Evolutionary conservation across 2,113 vertebrate species (phyloP).

Genomic region (Rhadina sibilatrix): DNA sequence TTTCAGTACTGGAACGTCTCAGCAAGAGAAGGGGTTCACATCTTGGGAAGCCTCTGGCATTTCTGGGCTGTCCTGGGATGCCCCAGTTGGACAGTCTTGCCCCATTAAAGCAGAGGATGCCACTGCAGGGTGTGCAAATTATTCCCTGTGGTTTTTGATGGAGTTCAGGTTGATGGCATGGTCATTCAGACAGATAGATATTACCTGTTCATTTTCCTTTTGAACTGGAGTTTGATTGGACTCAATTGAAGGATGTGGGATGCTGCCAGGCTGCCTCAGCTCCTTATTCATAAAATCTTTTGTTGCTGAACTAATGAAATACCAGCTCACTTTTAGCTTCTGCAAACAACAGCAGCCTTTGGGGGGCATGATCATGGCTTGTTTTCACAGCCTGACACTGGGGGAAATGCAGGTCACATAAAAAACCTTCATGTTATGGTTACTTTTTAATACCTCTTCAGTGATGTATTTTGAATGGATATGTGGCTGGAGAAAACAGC

Average conservation of each 20-base stretch:
- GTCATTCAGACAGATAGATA: background rate
- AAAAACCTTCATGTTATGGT: background rate
- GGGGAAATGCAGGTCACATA: background rate
- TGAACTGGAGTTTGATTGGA: background rate
- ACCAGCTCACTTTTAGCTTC: background rate
- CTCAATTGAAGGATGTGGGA: background rate
- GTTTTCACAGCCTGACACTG: background rate
- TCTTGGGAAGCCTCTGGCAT: background rate
- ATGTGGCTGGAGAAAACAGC: background rate
- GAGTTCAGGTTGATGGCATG: background rate
- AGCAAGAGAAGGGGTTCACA: background rate
- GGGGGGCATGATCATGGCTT: background rate
- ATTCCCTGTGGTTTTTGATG: background rate
- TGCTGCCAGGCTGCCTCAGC: background rate
- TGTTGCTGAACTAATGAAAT: background rate
- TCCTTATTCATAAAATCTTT: background rate
- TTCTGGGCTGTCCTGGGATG: background rate
- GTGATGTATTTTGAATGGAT: background rate
- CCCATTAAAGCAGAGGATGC: background rate
- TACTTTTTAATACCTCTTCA: background rate
- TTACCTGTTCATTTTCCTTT: background rate
- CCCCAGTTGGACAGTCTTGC: background rate
- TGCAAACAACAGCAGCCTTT: background rate
- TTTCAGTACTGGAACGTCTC: rapidly evolving
- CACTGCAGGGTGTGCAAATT: background rate